Conservation (phyloP, 2,113 vertebrate genomes). For the Aptenodytes forsteri region DNA sequence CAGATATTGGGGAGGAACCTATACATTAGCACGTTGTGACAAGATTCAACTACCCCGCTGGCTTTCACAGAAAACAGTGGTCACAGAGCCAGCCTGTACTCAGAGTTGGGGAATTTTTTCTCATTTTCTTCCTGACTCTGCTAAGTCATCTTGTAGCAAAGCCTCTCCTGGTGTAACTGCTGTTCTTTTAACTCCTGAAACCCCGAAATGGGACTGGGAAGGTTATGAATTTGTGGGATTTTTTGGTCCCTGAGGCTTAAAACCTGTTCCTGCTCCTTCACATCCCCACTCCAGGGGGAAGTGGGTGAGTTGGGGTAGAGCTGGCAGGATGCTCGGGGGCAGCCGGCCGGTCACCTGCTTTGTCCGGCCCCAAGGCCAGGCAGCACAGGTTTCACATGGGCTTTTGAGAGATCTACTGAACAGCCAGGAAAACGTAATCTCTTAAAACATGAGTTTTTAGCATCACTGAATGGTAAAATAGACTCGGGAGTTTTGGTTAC, state of each 20-base stretch:
- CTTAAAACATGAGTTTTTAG: background rate
- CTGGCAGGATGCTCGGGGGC: background rate
- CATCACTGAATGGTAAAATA: background rate
- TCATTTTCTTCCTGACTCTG: constrained; percentile 29
- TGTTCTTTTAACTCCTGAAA: constrained; percentile 18
- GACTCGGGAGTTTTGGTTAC: background rate
- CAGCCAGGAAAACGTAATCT: background rate
- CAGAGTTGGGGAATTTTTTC: background rate
- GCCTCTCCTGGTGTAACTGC: background rate
- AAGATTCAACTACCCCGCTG: background rate
- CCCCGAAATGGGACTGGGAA: background rate
- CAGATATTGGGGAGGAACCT: background rate
- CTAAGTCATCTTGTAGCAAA: constrained; percentile 17
- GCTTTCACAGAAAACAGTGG: constrained; percentile 36
- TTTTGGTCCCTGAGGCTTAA: background rate
- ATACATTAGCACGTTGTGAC: background rate
- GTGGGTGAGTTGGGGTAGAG: background rate
- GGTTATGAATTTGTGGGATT: background rate
- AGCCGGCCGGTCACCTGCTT: background rate
- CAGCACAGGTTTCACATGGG: background rate
- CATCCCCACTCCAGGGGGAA: background rate
- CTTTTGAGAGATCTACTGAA: background rate
- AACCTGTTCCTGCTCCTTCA: background rate
- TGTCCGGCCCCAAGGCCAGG: rapidly evolving
- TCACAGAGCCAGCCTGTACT: background rate